phyloP scores from a whole-genome alignment of 2,113 vertebrate species.

The Montifringilla adamsi region DNA sequence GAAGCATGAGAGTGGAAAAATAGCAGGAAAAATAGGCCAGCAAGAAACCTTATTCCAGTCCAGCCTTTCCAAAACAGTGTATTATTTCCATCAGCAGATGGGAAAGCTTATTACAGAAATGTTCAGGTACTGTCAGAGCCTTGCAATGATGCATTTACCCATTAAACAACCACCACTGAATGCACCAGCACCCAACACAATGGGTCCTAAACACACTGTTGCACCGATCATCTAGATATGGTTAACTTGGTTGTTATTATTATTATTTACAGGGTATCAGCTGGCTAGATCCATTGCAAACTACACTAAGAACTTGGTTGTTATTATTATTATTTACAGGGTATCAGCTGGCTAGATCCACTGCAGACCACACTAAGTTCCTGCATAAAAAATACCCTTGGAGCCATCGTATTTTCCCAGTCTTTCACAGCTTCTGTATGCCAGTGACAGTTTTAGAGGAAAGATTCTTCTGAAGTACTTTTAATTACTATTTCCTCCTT shows the following conservation, averaged over 20 bases:
- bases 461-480: not conserved
- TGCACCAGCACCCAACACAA: accelerated
- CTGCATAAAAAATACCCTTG: not conserved
- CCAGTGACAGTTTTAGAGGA: not conserved
- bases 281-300: not conserved
- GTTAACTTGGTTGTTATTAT: not conserved
- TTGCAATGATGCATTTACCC: not conserved
- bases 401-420: not conserved
- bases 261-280: not conserved
- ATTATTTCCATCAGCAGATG: not conserved
- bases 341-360: not conserved
- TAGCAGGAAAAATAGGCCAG: not conserved
- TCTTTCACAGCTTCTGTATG: not conserved
- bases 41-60: conserved; percentile 3
- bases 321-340: not conserved
- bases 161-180: not conserved
- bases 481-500: conserved; percentile 36
- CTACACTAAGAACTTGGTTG: not conserved
- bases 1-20: not conserved
- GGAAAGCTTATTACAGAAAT: not conserved
- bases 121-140: not conserved
- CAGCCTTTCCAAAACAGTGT: not conserved
- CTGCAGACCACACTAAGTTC: not conserved
- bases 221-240: not conserved
- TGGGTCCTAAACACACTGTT: not conserved